Evolutionary conservation across 2,113 vertebrate genomes (phyloP), one percentile per base, ranked within the genome.

Genomic region (Vulpes vulpes): DNA sequence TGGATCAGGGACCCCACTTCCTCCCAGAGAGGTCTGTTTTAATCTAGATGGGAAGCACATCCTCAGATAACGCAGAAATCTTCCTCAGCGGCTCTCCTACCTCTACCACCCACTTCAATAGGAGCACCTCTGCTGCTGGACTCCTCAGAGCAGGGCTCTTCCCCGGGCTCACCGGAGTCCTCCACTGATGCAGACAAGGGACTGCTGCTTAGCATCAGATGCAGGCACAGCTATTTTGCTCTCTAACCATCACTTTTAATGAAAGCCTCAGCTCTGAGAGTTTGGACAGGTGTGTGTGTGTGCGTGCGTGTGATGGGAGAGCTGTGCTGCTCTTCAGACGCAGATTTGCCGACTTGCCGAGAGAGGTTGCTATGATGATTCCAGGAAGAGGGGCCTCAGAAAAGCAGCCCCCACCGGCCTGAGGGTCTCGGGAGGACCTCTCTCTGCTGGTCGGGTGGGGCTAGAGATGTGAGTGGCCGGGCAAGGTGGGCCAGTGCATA

Each of bases 221-320:
- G 16, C 17, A 27, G 23, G 25, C 5, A 0, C 15, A 5, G 16
- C 25, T 8, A 1, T 23, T 35, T 69, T 10, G 55, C 62, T 59
- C 83, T 89, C 96, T 81, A 67, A 53, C 27, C 73, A 16, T 43
- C 17, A 43, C 25, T 71, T 32, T 35, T 16, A 3, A 8, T 0
- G 1, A 51, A 85, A 79, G 86, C n/a, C 16, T 90, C n/a, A 20
- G 57, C 19, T 53, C 74, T 25, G 57, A 81, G 35, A 65, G 53
- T 59, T 0, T 3, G 8, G 51, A 53, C n/a, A 80, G 27, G 23
- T 12, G 2, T 3, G 25, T 27, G 30, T 14, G 38, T 22, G 5
- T 49, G 19, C 3, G 27, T 53, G 43, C 2, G 3, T 0, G 3
- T 25, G 49, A 60, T 2, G 5, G 10, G 32, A 43, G 32, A 59